Evolutionary conservation across 2,888 invertebrate genomes (phyloP).

Genomic region (Sepioteuthis lessoniana): DNA sequence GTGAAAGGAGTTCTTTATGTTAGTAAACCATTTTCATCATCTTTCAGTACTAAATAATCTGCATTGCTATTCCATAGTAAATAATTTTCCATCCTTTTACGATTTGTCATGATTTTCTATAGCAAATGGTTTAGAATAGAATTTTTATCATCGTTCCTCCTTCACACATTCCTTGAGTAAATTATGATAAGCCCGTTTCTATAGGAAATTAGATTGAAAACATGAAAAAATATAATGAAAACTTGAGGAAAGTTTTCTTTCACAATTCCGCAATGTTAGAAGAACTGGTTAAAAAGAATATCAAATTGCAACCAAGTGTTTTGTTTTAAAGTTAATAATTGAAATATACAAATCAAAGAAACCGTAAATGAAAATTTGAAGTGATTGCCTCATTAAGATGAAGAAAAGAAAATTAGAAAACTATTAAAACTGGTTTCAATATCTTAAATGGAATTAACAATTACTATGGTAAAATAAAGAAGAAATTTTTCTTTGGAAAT

Average conservation of each 20-base stretch:
- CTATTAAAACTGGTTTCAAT: not conserved
- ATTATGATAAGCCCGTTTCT: not conserved
- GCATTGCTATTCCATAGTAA: not conserved
- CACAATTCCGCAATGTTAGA: not conserved
- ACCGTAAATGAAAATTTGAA: not conserved
- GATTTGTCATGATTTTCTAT: not conserved
- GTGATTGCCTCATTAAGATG: not conserved
- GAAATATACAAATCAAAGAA: conserved; percentile 21
- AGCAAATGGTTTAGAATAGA: not conserved
- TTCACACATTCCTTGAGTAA: not conserved
- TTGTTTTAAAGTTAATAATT: not conserved
- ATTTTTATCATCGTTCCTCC: not conserved
- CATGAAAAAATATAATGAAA: not conserved
- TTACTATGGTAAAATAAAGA: not conserved
- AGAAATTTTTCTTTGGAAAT: not conserved
- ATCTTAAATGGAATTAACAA: not conserved
- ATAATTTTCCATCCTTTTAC: not conserved
- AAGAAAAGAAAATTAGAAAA: not conserved
- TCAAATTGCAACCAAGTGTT: not conserved
- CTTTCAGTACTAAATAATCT: not conserved
- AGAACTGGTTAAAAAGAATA: not conserved
- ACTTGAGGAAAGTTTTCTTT: not conserved
- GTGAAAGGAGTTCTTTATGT: not conserved
- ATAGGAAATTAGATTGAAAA: not conserved
- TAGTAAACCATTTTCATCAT: not conserved